A percentile compares a stretch with the other conserved stretches of the same genome.
phyloP scores from a whole-genome alignment of 2,113 vertebrate genomes.

The Macroglossus sobrinus region DNA sequence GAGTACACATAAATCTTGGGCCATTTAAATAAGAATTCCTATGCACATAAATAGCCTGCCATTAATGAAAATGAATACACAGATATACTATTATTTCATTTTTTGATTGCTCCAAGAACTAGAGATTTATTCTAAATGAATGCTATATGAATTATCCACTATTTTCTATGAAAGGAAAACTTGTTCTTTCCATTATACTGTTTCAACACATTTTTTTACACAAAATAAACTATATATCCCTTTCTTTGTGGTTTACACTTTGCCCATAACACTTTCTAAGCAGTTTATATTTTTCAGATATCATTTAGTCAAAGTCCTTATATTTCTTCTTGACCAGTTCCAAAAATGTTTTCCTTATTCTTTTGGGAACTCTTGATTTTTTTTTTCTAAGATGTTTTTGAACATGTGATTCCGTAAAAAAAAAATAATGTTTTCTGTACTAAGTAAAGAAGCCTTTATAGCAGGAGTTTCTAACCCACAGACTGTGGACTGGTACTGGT shows the following conservation, averaged over 20 bases:
- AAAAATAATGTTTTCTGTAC: constrained; percentile 2
- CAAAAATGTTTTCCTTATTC: constrained; percentile 3
- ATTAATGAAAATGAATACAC: neutral
- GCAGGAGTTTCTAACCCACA: too few species aligned
- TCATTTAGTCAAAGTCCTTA: neutral
- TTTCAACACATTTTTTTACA: neutral
- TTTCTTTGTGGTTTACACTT: constrained; percentile 18
- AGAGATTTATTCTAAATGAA: constrained; percentile 7
- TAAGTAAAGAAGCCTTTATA: neutral
- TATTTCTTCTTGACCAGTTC: constrained; percentile 43
- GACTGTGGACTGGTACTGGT: too few species aligned
- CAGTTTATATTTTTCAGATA: neutral
- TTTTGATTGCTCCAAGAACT: neutral
- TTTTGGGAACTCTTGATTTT: constrained; percentile 24
- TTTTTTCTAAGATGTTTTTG: constrained; percentile 16
- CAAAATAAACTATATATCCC: constrained; percentile 38
- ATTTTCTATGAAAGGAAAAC: neutral
- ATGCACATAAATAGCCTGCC: neutral
- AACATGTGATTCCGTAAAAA: neutral
- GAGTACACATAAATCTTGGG: neutral
- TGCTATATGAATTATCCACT: neutral
- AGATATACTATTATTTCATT: neutral
- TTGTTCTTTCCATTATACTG: constrained; percentile 27
- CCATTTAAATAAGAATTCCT: neutral
- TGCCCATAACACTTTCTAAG: constrained; percentile 36